Evolutionary conservation across 2,113 vertebrate species (phyloP).

Genomic region (Apus apus): DNA sequence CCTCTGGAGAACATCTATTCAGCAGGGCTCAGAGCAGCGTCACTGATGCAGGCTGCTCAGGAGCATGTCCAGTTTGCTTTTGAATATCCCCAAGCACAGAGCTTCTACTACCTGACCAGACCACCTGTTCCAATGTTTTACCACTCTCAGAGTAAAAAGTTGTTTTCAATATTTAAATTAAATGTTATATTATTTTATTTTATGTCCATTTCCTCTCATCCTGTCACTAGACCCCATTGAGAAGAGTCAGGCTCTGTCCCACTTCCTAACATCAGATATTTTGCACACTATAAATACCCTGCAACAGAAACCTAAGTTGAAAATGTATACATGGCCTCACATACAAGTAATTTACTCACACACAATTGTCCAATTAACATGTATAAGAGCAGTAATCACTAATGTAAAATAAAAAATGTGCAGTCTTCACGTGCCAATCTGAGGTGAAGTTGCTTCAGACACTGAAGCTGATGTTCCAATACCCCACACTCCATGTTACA

Average conservation of each 20-base stretch:
- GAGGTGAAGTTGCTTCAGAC: background rate
- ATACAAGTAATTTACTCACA: background rate
- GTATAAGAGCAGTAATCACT: background rate
- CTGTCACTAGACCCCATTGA: background rate
- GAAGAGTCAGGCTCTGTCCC: background rate
- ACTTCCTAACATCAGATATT: background rate
- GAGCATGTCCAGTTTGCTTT: fast-evolving
- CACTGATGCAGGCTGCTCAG: background rate
- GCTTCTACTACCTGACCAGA: background rate
- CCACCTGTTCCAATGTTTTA: background rate
- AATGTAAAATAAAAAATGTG: background rate
- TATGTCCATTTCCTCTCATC: background rate
- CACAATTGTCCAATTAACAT: background rate
- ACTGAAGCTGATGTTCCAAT: background rate
- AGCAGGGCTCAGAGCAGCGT: background rate
- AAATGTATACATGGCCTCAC: background rate
- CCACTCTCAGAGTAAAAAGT: background rate
- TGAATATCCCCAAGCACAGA: background rate
- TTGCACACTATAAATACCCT: background rate
- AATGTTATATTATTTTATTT: background rate
- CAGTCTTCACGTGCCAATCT: background rate
- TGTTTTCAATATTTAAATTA: background rate
- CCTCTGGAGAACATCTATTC: background rate
- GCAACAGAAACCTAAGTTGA: background rate
- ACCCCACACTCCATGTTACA: fast-evolving